These are phyloP conservation scores for Osedax fenrisi DNA, from an alignment of 2,888 invertebrate species.

Conservation along the genomic window DNA sequence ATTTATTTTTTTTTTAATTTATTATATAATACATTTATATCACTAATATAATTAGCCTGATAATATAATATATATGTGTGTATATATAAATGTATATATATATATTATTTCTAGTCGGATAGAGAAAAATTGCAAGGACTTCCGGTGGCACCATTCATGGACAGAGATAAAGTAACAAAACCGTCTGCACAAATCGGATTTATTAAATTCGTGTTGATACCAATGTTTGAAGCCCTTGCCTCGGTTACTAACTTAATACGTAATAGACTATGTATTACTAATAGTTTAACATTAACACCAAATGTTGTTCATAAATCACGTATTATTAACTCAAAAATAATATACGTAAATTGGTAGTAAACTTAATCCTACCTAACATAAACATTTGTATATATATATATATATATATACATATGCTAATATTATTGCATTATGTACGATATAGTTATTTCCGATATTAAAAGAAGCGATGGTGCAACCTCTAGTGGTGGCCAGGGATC, in stretches of 20 bases:
- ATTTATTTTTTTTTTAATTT: no score
- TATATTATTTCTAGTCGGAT: slow-evolving; percentile 50
- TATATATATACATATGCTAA: no score
- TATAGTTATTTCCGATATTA: slow-evolving; percentile 43
- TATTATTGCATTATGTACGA: no score
- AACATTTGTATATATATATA: no score
- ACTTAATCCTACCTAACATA: no score
- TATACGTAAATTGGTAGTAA: slow-evolving; percentile 49
- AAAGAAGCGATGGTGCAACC: slow-evolving; percentile 47
- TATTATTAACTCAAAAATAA: no score
- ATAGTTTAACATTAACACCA: no score
- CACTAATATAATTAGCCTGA: no score
- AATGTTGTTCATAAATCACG: no score
- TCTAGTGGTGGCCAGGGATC: slow-evolving; percentile 41
- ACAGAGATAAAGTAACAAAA: slow-evolving; percentile 51
- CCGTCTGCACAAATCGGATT: slow-evolving; percentile 51
- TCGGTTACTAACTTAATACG: background rate
- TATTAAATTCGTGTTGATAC: slow-evolving; percentile 51
- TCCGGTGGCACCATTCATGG: slow-evolving; percentile 52
- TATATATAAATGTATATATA: no score
- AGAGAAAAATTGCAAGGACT: slow-evolving; percentile 50
- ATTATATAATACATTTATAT: no score
- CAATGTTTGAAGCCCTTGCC: slow-evolving; percentile 51
- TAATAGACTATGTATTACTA: background rate
- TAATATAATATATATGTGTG: no score